Evolutionary conservation across 2,888 invertebrate genomes (phyloP), one percentile per base, ranked within the genome.

Genomic region (Cistogaster globosa): DNA sequence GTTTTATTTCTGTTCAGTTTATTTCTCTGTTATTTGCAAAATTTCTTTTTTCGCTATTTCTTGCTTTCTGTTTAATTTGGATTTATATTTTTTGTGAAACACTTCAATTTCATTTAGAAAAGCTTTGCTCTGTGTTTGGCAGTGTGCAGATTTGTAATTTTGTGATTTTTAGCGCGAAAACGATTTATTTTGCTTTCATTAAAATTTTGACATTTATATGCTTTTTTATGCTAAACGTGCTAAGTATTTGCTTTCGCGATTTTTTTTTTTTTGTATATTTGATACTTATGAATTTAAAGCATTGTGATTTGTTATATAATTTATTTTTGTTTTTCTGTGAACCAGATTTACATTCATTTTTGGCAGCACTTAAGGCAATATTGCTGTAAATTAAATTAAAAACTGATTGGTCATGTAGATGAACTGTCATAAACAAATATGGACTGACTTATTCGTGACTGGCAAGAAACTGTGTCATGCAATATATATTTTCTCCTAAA

Each of bases 181-280:
- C 75, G 79, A 79, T 79, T 58, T 69, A 84, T 84, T 75, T 78
- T 67, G 14, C 32, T 83, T 83, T 79, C 65, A 84, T 84, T 79
- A 69, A 84, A 71, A 58, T 79, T 69, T 71, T 79, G 79, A 79
- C 83, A 79, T 79, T 84, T 75, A 84, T 78, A 45, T 67, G 38
- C 62, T 18, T 36, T 38, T 71, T 32, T 20, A 6, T 32, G 18
- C n/a, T 58, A 42, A 72, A 67, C 67, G 62, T 83, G 72, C 16
- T 36, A 51, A 14, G 26, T 62, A 38, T 36, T 14, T 57, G 38
- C 42, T 55, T 72, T 22, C 6, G n/a, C 16, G 48, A n/a, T 26
- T 32, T 68, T 62, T 26, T 32, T 68, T 62, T 22, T 45, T 18
- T 22, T 32, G 1, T 32, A 77, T 58, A 42, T 58, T 71, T 76